phyloP scores from a whole-genome alignment of 2,797 vertebrate genomes.

The Gallinago nigripennis region DNA sequence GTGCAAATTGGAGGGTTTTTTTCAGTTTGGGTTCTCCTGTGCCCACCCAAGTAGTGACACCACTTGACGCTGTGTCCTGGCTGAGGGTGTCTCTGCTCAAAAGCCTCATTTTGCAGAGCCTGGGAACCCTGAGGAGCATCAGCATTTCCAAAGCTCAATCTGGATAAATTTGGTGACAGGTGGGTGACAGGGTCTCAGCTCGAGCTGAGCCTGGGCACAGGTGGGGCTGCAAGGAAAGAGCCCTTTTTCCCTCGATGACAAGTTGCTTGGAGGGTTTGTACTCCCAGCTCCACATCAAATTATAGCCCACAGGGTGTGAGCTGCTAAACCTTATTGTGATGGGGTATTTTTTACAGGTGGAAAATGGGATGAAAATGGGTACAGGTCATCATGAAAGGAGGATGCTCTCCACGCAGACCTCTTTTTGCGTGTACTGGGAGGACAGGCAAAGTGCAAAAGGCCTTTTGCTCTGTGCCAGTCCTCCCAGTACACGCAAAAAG shows the following conservation, averaged over 20 bases:
- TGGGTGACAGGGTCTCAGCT: background rate
- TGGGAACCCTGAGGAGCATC: accelerated
- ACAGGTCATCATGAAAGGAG: background rate
- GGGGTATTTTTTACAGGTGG: background rate
- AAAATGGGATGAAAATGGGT: background rate
- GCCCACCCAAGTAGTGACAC: background rate
- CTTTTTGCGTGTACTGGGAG: too few species aligned
- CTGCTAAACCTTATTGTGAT: background rate
- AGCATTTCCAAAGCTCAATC: background rate
- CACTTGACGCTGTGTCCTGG: accelerated
- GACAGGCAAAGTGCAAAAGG: too few species aligned
- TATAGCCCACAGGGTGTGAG: accelerated
- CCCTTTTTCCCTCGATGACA: accelerated
- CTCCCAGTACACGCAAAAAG: background rate
- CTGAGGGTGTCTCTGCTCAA: background rate
- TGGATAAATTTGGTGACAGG: background rate
- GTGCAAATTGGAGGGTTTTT: background rate
- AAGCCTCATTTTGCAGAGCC: background rate
- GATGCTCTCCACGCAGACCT: background rate
- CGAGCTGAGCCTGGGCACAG: accelerated
- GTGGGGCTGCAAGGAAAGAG: background rate
- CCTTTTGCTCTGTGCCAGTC: background rate
- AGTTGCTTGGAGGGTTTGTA: background rate
- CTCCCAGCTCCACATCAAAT: accelerated
- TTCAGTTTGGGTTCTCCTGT: background rate